Evolutionary conservation across 2,888 invertebrate species (phyloP), one percentile per base, ranked within the genome.

Genomic region (Stenichneumon culpator): DNA sequence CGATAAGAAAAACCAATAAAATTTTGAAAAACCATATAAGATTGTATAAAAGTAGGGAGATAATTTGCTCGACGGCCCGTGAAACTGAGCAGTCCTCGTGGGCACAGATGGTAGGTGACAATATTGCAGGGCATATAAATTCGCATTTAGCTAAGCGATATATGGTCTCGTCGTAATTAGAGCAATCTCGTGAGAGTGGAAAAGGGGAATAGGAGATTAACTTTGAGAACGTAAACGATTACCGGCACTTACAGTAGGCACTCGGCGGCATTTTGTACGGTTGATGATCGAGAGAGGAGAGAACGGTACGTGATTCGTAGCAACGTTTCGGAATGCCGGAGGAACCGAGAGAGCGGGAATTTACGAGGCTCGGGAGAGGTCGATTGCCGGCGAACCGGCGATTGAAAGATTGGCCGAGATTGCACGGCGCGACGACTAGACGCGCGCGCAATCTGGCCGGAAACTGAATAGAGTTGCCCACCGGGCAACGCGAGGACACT

Each of bases 381-480:
- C 70, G 67, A 73, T 73, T 83, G 79, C 68, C 52, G 70, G 54
- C 70, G 39, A 72, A 65, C 73, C 73, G 68, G 63, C 82, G 74
- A 84, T 84, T 84, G 84, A 82, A 84, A 78, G 78, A 84, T 84
- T 82, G 79, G 44, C 63, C 60, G 82, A 69, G 82, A 78, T 82
- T 82, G 78, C 82, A 19, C 74, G 47, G 36, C 68, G 52, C 47
- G 69, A 78, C 70, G 68, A 57, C 39, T 36, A 11, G 39, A 19
- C 19, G 19, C 39, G 60, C 60, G 60, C 60, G 32, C 25, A 60
- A 28, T 60, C 60, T 16, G 32, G 16, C 28, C 60, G 60, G 60
- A 60, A 60, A 28, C 28, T 28, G 60, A 32, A 25, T 60, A 60
- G 57, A 25, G 60, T 16, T 32, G 60, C 25, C 60, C 60, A 6